Evolutionary conservation across 1,140 invertebrate species (phyloP).

Genomic region (Bombus pascuorum): DNA sequence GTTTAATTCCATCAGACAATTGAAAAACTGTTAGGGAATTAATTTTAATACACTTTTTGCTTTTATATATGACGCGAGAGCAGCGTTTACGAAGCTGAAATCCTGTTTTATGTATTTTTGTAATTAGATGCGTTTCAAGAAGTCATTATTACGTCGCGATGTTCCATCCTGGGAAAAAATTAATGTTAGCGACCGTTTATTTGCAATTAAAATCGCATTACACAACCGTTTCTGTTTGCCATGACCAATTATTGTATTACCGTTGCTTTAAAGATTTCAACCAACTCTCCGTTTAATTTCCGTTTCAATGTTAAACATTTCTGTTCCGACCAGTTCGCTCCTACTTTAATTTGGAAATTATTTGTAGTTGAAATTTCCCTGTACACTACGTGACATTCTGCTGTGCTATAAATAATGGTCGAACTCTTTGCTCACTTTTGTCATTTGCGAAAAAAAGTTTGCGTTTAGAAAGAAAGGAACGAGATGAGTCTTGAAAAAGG

Average conservation of each 20-base stretch:
- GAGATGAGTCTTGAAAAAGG: not conserved
- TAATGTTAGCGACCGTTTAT: not conserved
- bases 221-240: not conserved
- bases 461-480: not conserved
- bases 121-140: slow-evolving; percentile 2
- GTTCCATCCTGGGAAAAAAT: not conserved
- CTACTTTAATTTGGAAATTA: not conserved
- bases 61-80: not conserved
- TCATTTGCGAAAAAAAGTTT: not conserved
- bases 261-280: not conserved
- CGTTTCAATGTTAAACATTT: not conserved
- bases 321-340: not conserved
- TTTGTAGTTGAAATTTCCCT: no score
- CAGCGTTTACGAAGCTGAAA: not conserved
- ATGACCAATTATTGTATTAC: not conserved
- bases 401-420: not conserved
- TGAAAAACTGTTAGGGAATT: not conserved
- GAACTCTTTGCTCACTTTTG: not conserved
- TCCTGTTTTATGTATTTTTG: not conserved
- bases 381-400: not conserved
- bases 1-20: not conserved
- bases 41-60: not conserved
- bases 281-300: not conserved
- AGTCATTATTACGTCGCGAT: not conserved
- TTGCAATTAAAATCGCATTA: slow-evolving; percentile 25